A percentile compares a stretch with the other conserved stretches of the same genome.
phyloP scores from a whole-genome alignment of 1,140 invertebrate genomes.

The Pinna nobilis region DNA sequence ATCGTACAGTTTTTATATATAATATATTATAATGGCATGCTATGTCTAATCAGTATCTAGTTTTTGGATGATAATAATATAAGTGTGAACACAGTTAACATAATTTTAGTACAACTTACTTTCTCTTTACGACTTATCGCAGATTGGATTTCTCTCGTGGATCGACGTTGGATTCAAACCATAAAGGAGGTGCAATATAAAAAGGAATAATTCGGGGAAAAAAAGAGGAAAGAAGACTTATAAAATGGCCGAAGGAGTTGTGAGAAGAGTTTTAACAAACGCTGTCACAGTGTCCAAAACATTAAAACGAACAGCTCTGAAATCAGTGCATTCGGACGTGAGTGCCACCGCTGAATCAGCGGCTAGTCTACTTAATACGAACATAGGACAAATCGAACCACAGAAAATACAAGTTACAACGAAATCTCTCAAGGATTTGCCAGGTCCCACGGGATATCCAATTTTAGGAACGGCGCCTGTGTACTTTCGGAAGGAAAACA shows the following conservation, averaged over 20 bases:
- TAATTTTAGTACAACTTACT: too few species aligned
- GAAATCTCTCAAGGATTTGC: slow-evolving; percentile 47
- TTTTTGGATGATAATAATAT: too few species aligned
- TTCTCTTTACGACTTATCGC: too few species aligned
- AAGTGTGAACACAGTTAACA: too few species aligned
- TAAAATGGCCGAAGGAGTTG: not conserved
- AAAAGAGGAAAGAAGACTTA: not conserved
- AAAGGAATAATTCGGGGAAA: not conserved
- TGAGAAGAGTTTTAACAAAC: not conserved
- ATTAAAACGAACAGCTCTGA: slow-evolving; percentile 2
- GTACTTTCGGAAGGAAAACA: slow-evolving; percentile 58
- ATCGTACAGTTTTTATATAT: too few species aligned
- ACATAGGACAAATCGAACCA: too few species aligned
- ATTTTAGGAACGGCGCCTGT: slow-evolving; percentile 57
- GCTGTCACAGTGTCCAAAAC: slow-evolving; percentile 3
- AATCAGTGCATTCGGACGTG: slow-evolving; percentile 10
- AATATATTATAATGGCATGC: too few species aligned
- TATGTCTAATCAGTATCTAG: too few species aligned
- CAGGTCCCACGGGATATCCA: slow-evolving; percentile 59
- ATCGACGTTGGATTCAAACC: too few species aligned
- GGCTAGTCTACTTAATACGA: not conserved
- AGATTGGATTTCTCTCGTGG: too few species aligned
- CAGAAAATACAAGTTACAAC: not conserved
- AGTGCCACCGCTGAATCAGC: slow-evolving; percentile 4
- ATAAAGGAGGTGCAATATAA: too few species aligned